phyloP scores from a whole-genome alignment of 2,888 invertebrate species.

The Drosophila pseudotakahashii region DNA sequence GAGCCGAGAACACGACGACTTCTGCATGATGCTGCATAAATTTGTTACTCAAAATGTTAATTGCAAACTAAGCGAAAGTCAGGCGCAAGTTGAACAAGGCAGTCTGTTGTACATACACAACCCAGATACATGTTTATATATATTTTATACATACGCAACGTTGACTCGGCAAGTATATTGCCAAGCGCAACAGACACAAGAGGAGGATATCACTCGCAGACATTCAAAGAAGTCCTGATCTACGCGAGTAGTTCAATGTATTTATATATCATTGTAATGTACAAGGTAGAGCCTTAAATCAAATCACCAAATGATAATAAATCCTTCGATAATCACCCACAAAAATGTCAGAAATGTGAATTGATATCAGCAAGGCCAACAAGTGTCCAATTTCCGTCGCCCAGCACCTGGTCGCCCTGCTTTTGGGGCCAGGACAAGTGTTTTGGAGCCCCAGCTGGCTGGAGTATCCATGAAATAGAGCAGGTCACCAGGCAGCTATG shows the following conservation, averaged over 20 bases:
- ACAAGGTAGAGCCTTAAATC: conserved; percentile 75
- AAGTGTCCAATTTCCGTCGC: conserved; percentile 26
- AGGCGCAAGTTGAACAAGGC: conserved; percentile 23
- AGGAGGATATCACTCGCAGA: conserved; percentile 12
- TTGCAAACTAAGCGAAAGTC: conserved; percentile 34
- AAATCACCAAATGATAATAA: conserved; percentile 79
- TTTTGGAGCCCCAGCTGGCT: conserved; percentile 22
- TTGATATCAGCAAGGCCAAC: conserved; percentile 14
- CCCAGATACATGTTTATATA: conserved; percentile 14
- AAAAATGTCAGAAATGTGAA: conserved; percentile 2
- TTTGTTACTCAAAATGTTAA: conserved; percentile 41
- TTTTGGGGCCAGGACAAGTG: conserved; percentile 3
- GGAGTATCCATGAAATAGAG: conserved; percentile 25
- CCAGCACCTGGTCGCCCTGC: conserved; percentile 16
- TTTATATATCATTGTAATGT: conserved; percentile 56
- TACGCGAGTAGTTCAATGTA: conserved; percentile 35
- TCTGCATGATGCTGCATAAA: conserved; percentile 32
- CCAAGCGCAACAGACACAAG: conserved; percentile 7
- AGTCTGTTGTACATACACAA: conserved; percentile 25
- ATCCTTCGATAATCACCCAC: conserved; percentile 40
- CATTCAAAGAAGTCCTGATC: conserved; percentile 20
- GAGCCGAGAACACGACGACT: conserved; percentile 14
- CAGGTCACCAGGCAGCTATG: conserved; percentile 37
- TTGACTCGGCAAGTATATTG: conserved; percentile 12
- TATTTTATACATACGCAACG: conserved; percentile 16